Evolutionary conservation across 2,888 invertebrate genomes (phyloP).

Genomic region (Tanaodytes sp.): DNA sequence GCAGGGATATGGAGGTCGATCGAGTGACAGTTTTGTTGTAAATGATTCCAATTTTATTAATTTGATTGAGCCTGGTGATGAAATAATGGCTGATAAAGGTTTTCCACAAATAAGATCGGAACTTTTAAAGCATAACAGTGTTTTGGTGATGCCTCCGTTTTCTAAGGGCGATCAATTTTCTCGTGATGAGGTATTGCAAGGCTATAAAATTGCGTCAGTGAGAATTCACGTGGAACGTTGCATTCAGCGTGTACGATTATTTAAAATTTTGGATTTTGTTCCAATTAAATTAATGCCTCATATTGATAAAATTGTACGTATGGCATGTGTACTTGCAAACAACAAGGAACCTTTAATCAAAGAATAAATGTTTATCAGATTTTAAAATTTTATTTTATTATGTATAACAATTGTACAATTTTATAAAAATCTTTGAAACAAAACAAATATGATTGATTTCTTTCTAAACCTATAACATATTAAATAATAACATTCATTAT

Average conservation of each 20-base stretch:
- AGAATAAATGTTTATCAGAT: too few species aligned
- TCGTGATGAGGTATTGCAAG: slow-evolving; percentile 50
- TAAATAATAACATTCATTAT: background rate
- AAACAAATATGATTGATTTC: background rate
- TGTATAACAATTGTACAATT: too few species aligned
- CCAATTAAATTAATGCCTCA: slow-evolving; percentile 9
- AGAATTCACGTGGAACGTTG: slow-evolving; percentile 35
- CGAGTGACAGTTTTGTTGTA: slow-evolving; percentile 55
- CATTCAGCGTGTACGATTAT: slow-evolving; percentile 44
- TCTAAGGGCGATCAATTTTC: slow-evolving; percentile 24
- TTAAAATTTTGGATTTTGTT: slow-evolving; percentile 40
- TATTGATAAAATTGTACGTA: slow-evolving; percentile 31
- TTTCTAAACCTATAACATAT: background rate
- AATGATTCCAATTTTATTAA: slow-evolving; percentile 29
- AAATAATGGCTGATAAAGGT: slow-evolving; percentile 10
- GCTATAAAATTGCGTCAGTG: slow-evolving; percentile 48
- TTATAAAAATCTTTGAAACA: too few species aligned
- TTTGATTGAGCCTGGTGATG: slow-evolving; percentile 10
- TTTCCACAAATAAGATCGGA: slow-evolving; percentile 8
- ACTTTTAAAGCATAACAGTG: slow-evolving; percentile 26
- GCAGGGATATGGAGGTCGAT: slow-evolving; percentile 57
- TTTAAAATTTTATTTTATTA: too few species aligned
- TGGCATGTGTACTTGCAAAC: slow-evolving; percentile 36
- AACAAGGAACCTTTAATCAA: slow-evolving; percentile 32
- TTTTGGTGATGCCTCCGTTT: slow-evolving; percentile 56